Evolutionary conservation across 2,888 invertebrate genomes (phyloP), one percentile per base, ranked within the genome.

Genomic region (Drosophila neotestacea): DNA sequence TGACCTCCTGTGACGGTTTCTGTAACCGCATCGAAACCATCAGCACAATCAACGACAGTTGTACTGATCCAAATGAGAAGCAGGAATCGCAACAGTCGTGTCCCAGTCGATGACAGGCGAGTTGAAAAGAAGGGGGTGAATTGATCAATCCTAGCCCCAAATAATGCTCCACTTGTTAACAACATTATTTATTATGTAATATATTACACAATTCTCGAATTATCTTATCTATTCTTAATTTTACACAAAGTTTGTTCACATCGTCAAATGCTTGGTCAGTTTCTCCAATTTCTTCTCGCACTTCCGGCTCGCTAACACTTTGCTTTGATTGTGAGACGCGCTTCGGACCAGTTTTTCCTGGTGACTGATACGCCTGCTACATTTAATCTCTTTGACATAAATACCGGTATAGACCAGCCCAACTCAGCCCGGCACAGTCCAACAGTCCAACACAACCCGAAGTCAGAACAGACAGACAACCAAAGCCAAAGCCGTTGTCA

Each of bases 351-450:
- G 56, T 65, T 88, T 70, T 71, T 62, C 64, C 67, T 39, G 76
- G 7, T 42, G 65, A 85, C 76, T 83, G 86, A 70, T 71, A 52
- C 59, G 68, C 47, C 56, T 38, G 65, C 63, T 70, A 69, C 46
- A 68, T 63, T 83, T 69, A 72, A 82, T 82, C 83, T 68, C 69
- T 60, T 73, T 72, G 69, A 86, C 83, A 83, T 67, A 74, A 78
- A 84, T 85, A 64, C 69, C 68, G 71, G 64, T 54, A 42, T 38
- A 32, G 30, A 50, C n/a, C 50, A 36, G 59, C n/a, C 34, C 38
- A 52, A 30, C 36, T 9, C 13, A 59, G n/a, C 34, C 28, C 27
- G 6, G 13, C 36, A 41, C n/a, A 13, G 13, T 13, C 13, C 41
- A 36, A 41, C n/a, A 13, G 13, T 13, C 13, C 41, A 36, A 16